Conservation (phyloP, 2,888 invertebrate genomes). For the Abscondita cerata region DNA sequence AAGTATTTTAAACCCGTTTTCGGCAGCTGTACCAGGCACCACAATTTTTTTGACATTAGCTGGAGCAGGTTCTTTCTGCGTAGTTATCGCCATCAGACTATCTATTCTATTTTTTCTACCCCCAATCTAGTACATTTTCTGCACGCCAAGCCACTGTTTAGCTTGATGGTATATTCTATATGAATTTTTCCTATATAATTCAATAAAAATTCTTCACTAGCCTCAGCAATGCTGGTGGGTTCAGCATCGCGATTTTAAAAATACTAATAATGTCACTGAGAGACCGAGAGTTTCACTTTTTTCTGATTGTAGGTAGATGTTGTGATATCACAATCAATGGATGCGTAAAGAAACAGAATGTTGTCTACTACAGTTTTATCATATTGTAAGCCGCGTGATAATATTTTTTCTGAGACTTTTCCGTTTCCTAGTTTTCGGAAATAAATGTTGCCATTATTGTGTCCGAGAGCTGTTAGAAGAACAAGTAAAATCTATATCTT, state of each 20-base stretch:
- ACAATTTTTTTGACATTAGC: constrained; percentile 3
- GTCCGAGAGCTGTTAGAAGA: not conserved
- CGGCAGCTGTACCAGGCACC: constrained; percentile 1
- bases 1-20: not conserved
- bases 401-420: not conserved
- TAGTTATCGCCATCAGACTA: constrained; percentile 1
- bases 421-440: not conserved
- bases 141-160: too few species aligned
- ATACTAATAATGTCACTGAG: not conserved
- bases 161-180: too few species aligned
- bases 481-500: not conserved
- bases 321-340: too few species aligned
- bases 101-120: not conserved
- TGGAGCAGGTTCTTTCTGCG: constrained; percentile 1
- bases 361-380: constrained; percentile 1
- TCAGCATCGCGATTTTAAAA: not conserved
- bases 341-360: constrained; percentile 2
- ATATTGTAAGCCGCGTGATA: not conserved
- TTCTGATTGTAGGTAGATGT: not conserved
- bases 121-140: not conserved
- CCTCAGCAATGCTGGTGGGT: not conserved
- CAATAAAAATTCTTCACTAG: not conserved
- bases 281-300: not conserved
- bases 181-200: not conserved
- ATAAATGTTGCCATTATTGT: constrained; percentile 1